These are phyloP conservation scores for Microtus montanus DNA, from an alignment of 2,113 vertebrate species.

Conservation along the genomic window DNA sequence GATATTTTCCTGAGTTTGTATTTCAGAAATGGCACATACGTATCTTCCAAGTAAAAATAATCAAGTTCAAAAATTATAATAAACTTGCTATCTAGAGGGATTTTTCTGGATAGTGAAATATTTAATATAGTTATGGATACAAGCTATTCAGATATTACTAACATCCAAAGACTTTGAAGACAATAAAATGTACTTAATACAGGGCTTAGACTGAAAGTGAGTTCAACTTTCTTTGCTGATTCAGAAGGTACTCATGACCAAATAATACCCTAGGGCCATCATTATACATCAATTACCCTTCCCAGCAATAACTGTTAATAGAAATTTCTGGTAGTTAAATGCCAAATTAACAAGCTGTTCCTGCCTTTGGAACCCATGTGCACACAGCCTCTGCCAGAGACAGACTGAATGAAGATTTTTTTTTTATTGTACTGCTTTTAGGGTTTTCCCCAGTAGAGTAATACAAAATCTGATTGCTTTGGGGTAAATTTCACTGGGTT, in stretches of 20 bases:
- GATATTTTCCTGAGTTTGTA: constrained; percentile 39
- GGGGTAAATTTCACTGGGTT: constrained; percentile 28
- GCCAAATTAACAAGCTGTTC: constrained; percentile 72
- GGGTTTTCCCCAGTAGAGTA: constrained; percentile 61
- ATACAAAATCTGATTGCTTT: constrained; percentile 55
- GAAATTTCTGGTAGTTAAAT: constrained; percentile 65
- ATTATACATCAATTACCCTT: constrained; percentile 57
- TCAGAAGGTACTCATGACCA: constrained; percentile 48
- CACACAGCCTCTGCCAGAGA: constrained; percentile 51
- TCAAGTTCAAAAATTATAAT: constrained; percentile 7
- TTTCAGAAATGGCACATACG: constrained; percentile 19
- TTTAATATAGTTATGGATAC: background rate
- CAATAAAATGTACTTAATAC: constrained; percentile 61
- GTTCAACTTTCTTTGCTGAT: constrained; percentile 61
- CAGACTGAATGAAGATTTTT: constrained; percentile 64
- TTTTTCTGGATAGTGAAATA: constrained; percentile 36
- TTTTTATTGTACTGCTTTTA: constrained; percentile 61
- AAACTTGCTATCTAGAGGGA: background rate
- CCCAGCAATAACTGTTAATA: constrained; percentile 66
- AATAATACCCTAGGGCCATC: constrained; percentile 47
- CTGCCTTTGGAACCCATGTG: constrained; percentile 62
- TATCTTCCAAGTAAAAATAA: constrained; percentile 37
- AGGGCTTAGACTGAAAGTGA: constrained; percentile 28
- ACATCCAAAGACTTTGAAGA: constrained; percentile 20
- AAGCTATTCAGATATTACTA: constrained; percentile 43